Percentiles rank a stretch among this genome's conserved stretches.
phyloP scores from a whole-genome alignment of 2,888 invertebrate species.

The Adineta ricciae region DNA sequence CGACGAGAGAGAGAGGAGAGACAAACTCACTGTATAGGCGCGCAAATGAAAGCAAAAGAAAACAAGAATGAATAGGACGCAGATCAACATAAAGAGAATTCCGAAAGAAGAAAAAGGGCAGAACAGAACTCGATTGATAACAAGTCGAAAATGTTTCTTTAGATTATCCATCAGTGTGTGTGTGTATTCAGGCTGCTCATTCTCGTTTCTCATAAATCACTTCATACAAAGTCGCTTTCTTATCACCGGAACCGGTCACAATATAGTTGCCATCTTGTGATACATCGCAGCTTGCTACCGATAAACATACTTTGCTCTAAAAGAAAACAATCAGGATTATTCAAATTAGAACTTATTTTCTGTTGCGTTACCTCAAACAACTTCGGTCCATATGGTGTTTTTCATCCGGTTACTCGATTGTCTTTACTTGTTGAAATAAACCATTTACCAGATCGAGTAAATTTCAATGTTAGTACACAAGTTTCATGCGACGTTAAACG shows the following conservation, averaged over 20 bases:
- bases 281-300: constrained; percentile 89
- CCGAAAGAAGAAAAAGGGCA: background rate
- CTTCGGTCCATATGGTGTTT: constrained; percentile 83
- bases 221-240: constrained; percentile 89
- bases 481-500: constrained; percentile 88
- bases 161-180: background rate
- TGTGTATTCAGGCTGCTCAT: constrained; percentile 2
- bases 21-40: constrained; percentile 15
- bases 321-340: constrained; percentile 51
- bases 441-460: constrained; percentile 87
- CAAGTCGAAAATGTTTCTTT: background rate
- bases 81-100: background rate
- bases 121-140: background rate
- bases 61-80: background rate
- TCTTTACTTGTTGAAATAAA: constrained; percentile 89
- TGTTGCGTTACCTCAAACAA: constrained; percentile 55
- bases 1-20: background rate
- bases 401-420: constrained; percentile 83
- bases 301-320: constrained; percentile 76
- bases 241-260: constrained; percentile 89
- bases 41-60: background rate
- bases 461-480: constrained; percentile 82
- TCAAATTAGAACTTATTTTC: no score
- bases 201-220: constrained; percentile 55
- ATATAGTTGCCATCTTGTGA: constrained; percentile 90